phyloP scores from a whole-genome alignment of 1,140 invertebrate species.

The Habropoda laboriosa region DNA sequence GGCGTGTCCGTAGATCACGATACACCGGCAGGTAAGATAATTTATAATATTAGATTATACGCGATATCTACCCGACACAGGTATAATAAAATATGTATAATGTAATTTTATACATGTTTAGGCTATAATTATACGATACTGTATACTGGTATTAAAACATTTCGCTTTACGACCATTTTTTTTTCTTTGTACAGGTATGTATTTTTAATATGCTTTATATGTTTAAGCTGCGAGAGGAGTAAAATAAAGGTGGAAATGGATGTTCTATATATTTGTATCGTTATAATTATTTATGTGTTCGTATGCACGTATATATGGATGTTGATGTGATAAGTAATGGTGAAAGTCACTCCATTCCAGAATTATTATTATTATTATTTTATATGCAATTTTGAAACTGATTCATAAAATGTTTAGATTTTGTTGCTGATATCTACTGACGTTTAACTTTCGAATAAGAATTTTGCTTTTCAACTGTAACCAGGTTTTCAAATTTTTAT shows the following conservation, averaged over 20 bases:
- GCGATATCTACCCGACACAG: not conserved
- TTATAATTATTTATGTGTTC: no score
- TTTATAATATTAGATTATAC: conserved; percentile 16
- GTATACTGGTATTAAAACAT: conserved; percentile 24
- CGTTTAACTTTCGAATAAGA: not conserved
- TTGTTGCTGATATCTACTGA: no score
- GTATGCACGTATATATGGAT: no score
- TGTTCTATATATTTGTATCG: no score
- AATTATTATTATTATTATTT: no score
- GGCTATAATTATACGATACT: conserved; percentile 12
- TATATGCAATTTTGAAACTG: not conserved
- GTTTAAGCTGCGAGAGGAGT: no score
- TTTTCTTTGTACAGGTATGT: not conserved
- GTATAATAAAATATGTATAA: conserved; percentile 27
- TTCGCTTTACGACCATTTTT: conserved; percentile 8
- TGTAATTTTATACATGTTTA: conserved; percentile 11
- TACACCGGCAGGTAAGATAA: conserved; percentile 18
- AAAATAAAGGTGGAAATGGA: no score
- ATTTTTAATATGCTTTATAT: not conserved
- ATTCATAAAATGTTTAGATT: conserved; percentile 3
- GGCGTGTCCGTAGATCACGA: conserved; percentile 24
- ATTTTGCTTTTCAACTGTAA: not conserved
- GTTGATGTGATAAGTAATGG: no score
- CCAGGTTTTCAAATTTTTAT: no score
- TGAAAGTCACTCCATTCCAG: no score